phyloP scores from a whole-genome alignment of 2,113 vertebrate genomes.

The Dicerorhinus sumatrensis region DNA sequence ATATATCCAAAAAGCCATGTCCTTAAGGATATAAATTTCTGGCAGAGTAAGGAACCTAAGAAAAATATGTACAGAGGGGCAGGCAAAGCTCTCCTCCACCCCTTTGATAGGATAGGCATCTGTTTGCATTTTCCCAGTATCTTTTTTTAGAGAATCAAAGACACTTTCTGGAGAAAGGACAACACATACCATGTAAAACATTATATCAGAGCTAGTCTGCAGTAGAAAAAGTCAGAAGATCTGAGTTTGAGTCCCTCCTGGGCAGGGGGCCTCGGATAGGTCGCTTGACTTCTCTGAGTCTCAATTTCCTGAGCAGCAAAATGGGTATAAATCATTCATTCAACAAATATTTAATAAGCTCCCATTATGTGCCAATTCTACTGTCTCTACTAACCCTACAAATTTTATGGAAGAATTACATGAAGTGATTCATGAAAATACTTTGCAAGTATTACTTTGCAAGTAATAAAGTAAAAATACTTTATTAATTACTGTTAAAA shows the following conservation, averaged over 20 bases:
- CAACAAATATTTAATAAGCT: conserved; percentile 55
- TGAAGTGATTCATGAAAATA: background rate
- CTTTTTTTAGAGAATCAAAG: background rate
- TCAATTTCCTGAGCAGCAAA: background rate
- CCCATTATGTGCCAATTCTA: background rate
- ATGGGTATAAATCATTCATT: background rate
- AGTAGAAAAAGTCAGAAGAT: background rate
- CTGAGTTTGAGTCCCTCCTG: background rate
- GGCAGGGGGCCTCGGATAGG: background rate
- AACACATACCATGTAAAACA: background rate
- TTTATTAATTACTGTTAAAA: background rate
- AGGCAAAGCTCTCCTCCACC: background rate
- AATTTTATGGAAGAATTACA: background rate
- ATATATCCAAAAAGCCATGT: background rate
- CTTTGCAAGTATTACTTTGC: background rate
- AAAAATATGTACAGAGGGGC: background rate
- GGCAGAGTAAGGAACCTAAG: background rate
- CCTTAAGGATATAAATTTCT: background rate
- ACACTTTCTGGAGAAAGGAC: background rate
- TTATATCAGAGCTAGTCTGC: background rate
- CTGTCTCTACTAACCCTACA: background rate
- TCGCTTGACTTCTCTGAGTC: background rate
- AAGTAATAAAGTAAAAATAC: conserved; percentile 51
- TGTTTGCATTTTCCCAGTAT: background rate
- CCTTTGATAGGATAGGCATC: background rate